Percentiles rank a stretch among this genome's conserved stretches.
phyloP scores from a whole-genome alignment of 2,888 invertebrate species.

The Eupsilia transversa region DNA sequence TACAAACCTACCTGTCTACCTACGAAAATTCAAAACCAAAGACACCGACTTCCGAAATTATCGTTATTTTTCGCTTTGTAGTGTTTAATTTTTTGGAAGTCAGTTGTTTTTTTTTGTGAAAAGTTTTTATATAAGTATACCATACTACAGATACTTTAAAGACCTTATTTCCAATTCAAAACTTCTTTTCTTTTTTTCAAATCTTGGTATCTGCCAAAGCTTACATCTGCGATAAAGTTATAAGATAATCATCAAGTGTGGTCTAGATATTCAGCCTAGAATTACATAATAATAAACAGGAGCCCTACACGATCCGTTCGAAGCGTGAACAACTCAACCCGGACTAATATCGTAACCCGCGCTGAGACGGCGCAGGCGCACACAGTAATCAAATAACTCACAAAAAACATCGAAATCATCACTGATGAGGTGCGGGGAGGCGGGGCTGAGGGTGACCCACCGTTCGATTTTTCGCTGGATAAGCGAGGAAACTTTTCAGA shows the following conservation, averaged over 20 bases:
- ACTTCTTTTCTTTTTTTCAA: not conserved
- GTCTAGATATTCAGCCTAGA: conserved; percentile 10
- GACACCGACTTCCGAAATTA: too few relatives aligned
- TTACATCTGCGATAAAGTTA: not conserved
- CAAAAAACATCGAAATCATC: conserved; percentile 80
- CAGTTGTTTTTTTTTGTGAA: too few relatives aligned
- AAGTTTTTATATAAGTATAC: too few relatives aligned
- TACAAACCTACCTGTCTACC: too few relatives aligned
- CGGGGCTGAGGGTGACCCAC: conserved; percentile 25
- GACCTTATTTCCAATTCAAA: not conserved
- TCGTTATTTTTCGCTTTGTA: too few relatives aligned
- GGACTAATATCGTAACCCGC: conserved; percentile 57
- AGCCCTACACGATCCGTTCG: conserved; percentile 19
- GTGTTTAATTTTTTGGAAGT: too few relatives aligned
- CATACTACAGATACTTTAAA: too few relatives aligned
- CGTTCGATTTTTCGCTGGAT: not conserved
- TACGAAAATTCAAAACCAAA: too few relatives aligned
- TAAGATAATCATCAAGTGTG: not conserved
- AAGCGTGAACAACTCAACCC: conserved; percentile 56
- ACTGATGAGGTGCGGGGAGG: conserved; percentile 60
- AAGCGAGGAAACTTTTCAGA: not conserved
- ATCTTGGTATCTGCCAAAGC: not conserved
- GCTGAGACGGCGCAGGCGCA: conserved; percentile 65
- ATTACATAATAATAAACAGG: conserved; percentile 34
- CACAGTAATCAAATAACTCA: conserved; percentile 80